Evolutionary conservation across 2,113 vertebrate genomes (phyloP), one percentile per base, ranked within the genome.

Genomic region (Nothocercus julius): DNA sequence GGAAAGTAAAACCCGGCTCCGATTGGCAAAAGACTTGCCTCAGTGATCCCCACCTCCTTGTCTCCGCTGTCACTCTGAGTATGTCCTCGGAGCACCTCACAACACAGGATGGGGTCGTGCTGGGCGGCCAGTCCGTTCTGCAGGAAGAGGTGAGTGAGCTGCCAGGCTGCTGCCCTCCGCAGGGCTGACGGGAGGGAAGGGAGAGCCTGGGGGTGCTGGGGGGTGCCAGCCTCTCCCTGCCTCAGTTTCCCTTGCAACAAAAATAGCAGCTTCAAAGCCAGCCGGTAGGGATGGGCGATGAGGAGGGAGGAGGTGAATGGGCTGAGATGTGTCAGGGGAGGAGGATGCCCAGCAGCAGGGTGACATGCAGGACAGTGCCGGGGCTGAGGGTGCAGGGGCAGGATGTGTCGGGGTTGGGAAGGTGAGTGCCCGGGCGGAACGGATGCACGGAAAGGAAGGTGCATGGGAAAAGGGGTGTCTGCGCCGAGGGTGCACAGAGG

Each of bases 211-310:
- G 27, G 7, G 0, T 27, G 82, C 38, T 6, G 0, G 0, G 2
- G 58, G 38, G 7, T 0, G 25, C 22, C 0, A 0, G 9, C 0
- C 61, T 42, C 24, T 5, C 4, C 0, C 16, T 66, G 90, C 92
- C 87, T 94, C 90, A n/a, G 75, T 89, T 94, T 89, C 96, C 7
- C 66, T 45, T 0, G 8, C 34, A 21, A 0, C 6, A 45, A 25
- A 30, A 38, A 3, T 0, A 30, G 77, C 12, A 9, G 27, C 73
- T 44, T 28, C 2, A 1, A 7, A 25, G 24, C 6, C 11, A 3
- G 17, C 12, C 0, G 2, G 25, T 2, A 77, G 59, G 38, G 21
- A 2, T 20, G 83, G n/a, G 47, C 1, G 2, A 42, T 28, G 28
- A 56, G 73, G 32, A 69, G 67, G 72, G 27, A 11, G 36, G 56